Evolutionary conservation across 1,140 invertebrate genomes (phyloP), one percentile per base, ranked within the genome.

Genomic region (Cepaea nemoralis): DNA sequence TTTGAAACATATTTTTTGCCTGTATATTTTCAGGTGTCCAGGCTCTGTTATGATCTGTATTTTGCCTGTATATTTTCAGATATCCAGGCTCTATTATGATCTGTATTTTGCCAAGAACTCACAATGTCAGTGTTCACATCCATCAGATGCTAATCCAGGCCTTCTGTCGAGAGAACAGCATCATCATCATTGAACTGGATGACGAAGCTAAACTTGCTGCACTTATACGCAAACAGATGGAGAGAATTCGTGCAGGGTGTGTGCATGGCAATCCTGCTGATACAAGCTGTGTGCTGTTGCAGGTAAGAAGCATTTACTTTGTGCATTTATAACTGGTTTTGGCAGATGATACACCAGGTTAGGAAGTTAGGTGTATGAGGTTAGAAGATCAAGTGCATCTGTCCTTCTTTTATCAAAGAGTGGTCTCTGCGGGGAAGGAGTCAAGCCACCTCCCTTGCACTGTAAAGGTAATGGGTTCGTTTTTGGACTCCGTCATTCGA

Each of bases 141-240:
- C 45, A 77, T 27, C 75, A 77, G 33, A 77, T 40, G 42, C 50
- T 77, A 33, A 77, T 77, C 1, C 27, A 77, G 50, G 75, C 75
- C 48, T 77, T 77, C 50, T 77, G 75, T 40, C 16, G 39, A 24
- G 75, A 77, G 50, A 77, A 77, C 31, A 77, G 63, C n/a, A 77
- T 77, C 39, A 24, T 63, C 6, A 63, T 63, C 19, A 39, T 77
- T 42, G 31, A 59, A 24, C 31, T 77, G 10, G 50, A 35, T 19
- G 50, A 77, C 31, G 75, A 77, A 22, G 19, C 27, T 0, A 39
- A 55, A 6, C 50, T 77, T 31, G 12, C 45, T 10, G 31, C 33
- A 1, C 35, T 77, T 22, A 6, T 77, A 2, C 12, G n/a, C 33
- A 77, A 77, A 27, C 31, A 63, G 33, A 27, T 50, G 19, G 50